Conservation (phyloP, 2,113 vertebrate species). For the Brienomyrus brachyistius region DNA sequence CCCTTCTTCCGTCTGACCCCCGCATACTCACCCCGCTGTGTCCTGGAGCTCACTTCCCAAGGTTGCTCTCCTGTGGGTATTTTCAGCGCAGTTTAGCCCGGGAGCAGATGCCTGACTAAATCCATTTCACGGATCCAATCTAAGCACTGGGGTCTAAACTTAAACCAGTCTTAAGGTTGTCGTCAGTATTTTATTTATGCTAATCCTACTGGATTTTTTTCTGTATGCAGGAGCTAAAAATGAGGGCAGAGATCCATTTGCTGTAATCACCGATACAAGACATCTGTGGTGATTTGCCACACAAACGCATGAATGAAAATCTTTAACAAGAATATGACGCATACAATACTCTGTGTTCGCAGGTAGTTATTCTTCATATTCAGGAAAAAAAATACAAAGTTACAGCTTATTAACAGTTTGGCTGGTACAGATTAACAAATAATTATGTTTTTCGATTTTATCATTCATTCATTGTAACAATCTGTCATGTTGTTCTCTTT, state of each 20-base stretch:
- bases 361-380: background rate
- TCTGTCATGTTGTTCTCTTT: background rate
- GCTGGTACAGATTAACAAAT: background rate
- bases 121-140: background rate
- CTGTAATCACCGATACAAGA: background rate
- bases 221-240: background rate
- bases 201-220: background rate
- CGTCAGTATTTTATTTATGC: background rate
- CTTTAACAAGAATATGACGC: background rate
- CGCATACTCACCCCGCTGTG: background rate
- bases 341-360: background rate
- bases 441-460: background rate
- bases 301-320: no score
- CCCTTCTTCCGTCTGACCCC: background rate
- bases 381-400: no score
- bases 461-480: background rate
- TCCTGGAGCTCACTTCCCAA: background rate
- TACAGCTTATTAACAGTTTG: background rate
- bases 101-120: background rate
- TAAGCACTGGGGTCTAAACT: background rate
- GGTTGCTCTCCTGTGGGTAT: background rate
- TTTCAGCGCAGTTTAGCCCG: background rate
- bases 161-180: background rate
- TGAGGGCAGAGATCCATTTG: background rate
- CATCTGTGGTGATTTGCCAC: no score